phyloP scores from a whole-genome alignment of 2,888 invertebrate genomes.

The Catocala fraxini region DNA sequence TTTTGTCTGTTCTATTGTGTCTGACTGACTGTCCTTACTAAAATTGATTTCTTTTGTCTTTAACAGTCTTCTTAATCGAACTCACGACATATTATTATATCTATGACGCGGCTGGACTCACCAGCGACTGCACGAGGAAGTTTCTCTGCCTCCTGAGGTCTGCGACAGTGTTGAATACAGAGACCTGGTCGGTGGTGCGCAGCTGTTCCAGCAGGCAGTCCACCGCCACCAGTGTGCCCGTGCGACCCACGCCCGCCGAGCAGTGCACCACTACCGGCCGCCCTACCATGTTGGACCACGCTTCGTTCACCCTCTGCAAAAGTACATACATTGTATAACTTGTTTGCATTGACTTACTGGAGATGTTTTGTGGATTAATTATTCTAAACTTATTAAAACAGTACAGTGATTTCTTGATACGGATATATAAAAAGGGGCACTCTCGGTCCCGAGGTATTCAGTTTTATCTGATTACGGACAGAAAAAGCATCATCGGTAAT shows the following conservation, averaged over 20 bases:
- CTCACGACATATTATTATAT: not conserved
- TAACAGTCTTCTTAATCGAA: too few species aligned
- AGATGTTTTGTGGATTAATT: too few species aligned
- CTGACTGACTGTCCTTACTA: too few species aligned
- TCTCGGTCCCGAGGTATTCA: too few species aligned
- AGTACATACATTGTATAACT: not conserved
- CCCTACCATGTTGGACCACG: constrained; percentile 93
- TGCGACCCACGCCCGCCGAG: constrained; percentile 97
- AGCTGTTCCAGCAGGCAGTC: constrained; percentile 96
- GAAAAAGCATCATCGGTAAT: too few species aligned
- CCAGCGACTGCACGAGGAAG: constrained; percentile 95
- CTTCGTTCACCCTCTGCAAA: constrained; percentile 92
- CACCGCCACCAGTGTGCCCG: constrained; percentile 97
- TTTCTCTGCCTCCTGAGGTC: constrained; percentile 96
- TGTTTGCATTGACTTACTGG: not conserved
- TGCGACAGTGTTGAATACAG: constrained; percentile 97
- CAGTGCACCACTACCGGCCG: constrained; percentile 97
- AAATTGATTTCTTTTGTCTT: too few species aligned
- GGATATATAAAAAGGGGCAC: too few species aligned
- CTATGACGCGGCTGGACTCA: constrained; percentile 35
- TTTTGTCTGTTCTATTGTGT: too few species aligned
- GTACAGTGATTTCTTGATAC: too few species aligned
- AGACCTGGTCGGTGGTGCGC: constrained; percentile 93
- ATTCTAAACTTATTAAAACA: too few species aligned
- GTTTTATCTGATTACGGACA: too few species aligned